Percentiles rank a stretch among this genome's conserved stretches.
These are phyloP conservation scores for Xiphydria camelus DNA, from an alignment of 2,888 invertebrate species.

Conservation along the genomic window DNA sequence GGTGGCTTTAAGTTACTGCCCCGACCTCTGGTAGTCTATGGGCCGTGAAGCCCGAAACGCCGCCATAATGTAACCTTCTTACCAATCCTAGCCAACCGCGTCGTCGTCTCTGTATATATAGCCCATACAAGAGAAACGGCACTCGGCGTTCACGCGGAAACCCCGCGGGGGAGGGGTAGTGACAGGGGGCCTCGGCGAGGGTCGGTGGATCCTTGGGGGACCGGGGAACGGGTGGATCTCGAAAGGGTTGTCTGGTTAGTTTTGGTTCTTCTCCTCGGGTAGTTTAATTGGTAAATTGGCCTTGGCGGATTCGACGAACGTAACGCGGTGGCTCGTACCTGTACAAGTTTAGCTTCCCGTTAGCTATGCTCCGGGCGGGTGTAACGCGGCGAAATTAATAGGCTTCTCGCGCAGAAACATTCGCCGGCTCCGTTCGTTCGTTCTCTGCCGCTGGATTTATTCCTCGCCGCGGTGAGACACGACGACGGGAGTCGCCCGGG, in stretches of 20 bases:
- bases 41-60: constrained; percentile 47
- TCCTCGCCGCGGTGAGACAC: no score
- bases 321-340: no score
- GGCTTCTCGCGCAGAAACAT: no score
- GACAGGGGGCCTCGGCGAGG: no score
- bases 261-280: constrained; percentile 45
- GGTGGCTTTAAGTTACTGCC: constrained; percentile 42
- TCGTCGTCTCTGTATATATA: constrained; percentile 9
- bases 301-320: constrained; percentile 9
- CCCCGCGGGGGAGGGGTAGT: not conserved
- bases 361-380: no score
- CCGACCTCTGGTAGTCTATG: constrained; percentile 45
- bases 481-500: no score
- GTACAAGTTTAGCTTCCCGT: no score
- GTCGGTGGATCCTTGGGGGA: no score
- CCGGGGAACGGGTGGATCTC: no score
- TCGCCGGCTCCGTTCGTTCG: no score
- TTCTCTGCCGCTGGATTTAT: no score
- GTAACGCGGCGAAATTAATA: no score
- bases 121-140: not conserved
- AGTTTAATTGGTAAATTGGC: constrained; percentile 51
- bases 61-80: constrained; percentile 51
- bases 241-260: constrained; percentile 35
- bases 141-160: constrained; percentile 3
- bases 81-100: constrained; percentile 31